These are phyloP conservation scores for Microctonus brassicae DNA, from an alignment of 2,888 invertebrate species.

Conservation along the genomic window DNA sequence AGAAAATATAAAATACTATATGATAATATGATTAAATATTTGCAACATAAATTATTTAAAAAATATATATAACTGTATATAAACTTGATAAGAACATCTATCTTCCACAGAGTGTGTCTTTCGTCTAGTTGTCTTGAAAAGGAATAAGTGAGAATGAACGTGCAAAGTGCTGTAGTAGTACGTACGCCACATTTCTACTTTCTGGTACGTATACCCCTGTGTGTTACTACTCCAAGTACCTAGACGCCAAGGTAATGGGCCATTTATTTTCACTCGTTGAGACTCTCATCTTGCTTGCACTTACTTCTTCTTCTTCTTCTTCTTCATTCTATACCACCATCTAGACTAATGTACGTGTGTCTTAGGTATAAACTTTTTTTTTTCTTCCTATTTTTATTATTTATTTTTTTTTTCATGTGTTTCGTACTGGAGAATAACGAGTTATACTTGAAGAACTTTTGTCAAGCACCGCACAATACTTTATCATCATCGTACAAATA, in stretches of 20 bases:
- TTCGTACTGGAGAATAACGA: conserved; percentile 12
- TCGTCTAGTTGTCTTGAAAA: conserved; percentile 1
- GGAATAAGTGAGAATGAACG: conserved; percentile 24
- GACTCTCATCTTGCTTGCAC: background rate
- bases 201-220: conserved; percentile 19
- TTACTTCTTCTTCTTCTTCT: conserved; percentile 47
- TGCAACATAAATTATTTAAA: conserved; percentile 3
- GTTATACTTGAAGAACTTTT: background rate
- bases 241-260: conserved; percentile 51
- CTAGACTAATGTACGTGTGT: too few relatives aligned
- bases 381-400: conserved; percentile 41
- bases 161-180: conserved; percentile 22
- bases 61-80: background rate
- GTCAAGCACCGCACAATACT: background rate
- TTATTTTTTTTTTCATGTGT: conserved; percentile 42
- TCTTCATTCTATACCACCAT: too few relatives aligned
- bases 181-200: background rate
- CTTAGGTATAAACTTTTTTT: conserved; percentile 44
- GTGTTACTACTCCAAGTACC: conserved; percentile 31
- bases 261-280: conserved; percentile 61
- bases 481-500: background rate
- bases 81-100: conserved; percentile 5
- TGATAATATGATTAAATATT: background rate
- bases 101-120: background rate
- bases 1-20: background rate